A percentile compares a stretch with the other conserved stretches of the same genome.
Evolutionary conservation across 2,888 invertebrate genomes (phyloP).

Genomic region (Eilema griseolum): DNA sequence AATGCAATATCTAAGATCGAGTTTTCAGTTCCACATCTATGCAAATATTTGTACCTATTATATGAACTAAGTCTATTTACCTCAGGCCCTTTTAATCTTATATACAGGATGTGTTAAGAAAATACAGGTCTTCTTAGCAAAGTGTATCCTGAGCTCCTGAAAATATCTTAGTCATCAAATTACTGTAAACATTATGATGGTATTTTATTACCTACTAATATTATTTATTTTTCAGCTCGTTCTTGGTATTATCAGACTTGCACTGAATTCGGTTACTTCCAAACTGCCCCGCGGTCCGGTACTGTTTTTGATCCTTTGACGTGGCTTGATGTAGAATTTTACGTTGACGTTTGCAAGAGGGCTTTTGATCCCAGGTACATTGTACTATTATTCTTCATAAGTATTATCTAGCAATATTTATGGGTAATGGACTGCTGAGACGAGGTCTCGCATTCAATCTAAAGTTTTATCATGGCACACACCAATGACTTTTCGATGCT

Average conservation of each 20-base stretch:
- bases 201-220: neutral
- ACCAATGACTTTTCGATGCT: too few relatives aligned
- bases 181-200: neutral
- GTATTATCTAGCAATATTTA: neutral
- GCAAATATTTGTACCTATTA: neutral
- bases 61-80: too few relatives aligned
- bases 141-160: too few relatives aligned
- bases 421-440: too few relatives aligned
- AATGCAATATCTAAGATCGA: too few relatives aligned
- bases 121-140: too few relatives aligned
- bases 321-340: conserved; percentile 76
- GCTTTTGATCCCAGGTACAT: conserved; percentile 67
- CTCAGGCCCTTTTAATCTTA: too few relatives aligned
- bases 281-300: conserved; percentile 85
- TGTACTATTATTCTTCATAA: too few relatives aligned
- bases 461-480: too few relatives aligned
- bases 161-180: neutral
- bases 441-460: too few relatives aligned
- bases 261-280: conserved; percentile 95
- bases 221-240: conserved; percentile 81
- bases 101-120: neutral
- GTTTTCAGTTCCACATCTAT: too few relatives aligned
- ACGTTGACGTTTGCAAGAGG: conserved; percentile 73
- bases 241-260: conserved; percentile 96
- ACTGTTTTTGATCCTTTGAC: conserved; percentile 74